Base-by-base conservation (phyloP, 2,113 vertebrate species). In the Apaloderma vittatum region DNA sequence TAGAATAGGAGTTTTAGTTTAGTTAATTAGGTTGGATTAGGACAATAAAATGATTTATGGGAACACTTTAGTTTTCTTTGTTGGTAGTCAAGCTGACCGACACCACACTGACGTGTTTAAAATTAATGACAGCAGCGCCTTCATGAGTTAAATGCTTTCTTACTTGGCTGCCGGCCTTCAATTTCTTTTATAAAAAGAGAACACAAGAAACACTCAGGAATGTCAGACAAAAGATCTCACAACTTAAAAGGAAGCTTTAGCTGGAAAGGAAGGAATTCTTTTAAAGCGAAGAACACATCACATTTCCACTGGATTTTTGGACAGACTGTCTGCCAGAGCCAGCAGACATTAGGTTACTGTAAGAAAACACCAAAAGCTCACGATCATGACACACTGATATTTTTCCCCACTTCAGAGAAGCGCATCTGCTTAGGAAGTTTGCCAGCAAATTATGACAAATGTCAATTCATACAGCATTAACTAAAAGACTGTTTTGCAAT, bases 21-120 rank as follows among this genome's bases (percentile, higher is more conserved):
- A 61, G 78, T 86, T 93, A 97, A 96, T 96, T 93, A 95, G 95
- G 94, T 96, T 91, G 91, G 86, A 86, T 95, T 89, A 89, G 95
- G 93, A 96, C 96, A 96, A 97, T 91, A 84, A 80, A 77, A 89
- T 95, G 86, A 96, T 96, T 96, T 97, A 96, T 95, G 80, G 83
- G 83, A 94, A 96, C 88, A 72, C 93, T 96, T 95, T 52, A 43
- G 88, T 91, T 93, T 81, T 84, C 94, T 95, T 96, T 94, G 86
- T 96, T 84, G 73, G 86, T 65, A 95, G 93, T 52, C 15, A 70
- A 55, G 89, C 95, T 95, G 91, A 96, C 94, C 61, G 3, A 94
- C 95, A 97, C 43, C 76, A 55, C 86, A 6, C 16, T 84, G 94
- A 93, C 37, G 76, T 86, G 91, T 89, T 54, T 71, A 51, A 96